Base-by-base conservation (phyloP, 2,888 invertebrate species). In the Andrena marginata region DNA sequence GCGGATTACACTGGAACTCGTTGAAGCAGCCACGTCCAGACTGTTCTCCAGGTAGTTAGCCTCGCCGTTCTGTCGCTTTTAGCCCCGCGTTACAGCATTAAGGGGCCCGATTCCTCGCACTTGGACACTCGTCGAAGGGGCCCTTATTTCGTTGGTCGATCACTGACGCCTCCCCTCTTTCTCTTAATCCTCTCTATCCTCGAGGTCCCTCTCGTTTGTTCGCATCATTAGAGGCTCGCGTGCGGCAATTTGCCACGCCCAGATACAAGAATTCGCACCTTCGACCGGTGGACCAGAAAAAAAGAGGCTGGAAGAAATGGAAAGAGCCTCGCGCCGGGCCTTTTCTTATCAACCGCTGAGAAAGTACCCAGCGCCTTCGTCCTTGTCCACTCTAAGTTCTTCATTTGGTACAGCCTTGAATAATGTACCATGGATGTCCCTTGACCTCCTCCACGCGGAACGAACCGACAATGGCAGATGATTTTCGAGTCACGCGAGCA, bases 181-280 rank as follows among this genome's bases (percentile, higher is more conserved):
- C 77, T 71, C 67, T 78, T 80, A 76, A 80, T 83, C 62, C 74
- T 79, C 64, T 23, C 69, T 77, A 67, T 86, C 78, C 80, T 63
- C 77, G 82, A 76, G 83, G 80, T 79, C 85, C 74, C 75, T 90
- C 90, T 90, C 90, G 91, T 92, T 92, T 92, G 92, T 92, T 91
- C 91, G 89, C 90, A 89, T 92, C 92, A 92, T 92, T 92, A 92
- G 92, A 89, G 88, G 87, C 77, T 92, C 91, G 91, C 92, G 92
- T 92, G 92, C 90, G 89, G 90, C 92, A 92, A 92, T 92, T 92
- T 92, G 92, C 92, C 92, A 92, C 92, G 91, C 92, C 92, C 91
- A 90, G 88, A 85, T 87, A 88, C 90, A 86, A 91, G 90, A 90
- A 90, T 92, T 92, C 90, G 91, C 92, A 91, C 92, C 92, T 92